Evolutionary conservation across 2,888 invertebrate genomes (phyloP).

Genomic region (Ornithoptera alexandrae): DNA sequence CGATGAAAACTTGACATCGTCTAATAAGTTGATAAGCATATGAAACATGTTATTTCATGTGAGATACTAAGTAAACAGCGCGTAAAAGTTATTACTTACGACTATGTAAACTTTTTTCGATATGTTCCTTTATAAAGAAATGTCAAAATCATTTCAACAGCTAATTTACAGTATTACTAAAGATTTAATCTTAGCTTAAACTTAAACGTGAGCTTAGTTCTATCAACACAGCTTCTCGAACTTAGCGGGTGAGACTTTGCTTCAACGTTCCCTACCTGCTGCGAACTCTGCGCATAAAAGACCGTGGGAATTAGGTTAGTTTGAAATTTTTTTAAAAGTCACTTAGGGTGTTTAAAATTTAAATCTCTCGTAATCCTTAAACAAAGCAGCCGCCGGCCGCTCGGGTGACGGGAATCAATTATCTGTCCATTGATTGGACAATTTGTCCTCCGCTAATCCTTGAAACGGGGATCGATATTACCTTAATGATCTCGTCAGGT

Average conservation of each 20-base stretch:
- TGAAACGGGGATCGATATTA: constrained; percentile 59
- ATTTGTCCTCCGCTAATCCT: constrained; percentile 79
- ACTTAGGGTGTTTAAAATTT: constrained; percentile 26
- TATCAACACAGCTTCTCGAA: constrained; percentile 9
- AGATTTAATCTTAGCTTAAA: constrained; percentile 15
- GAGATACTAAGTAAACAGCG: too few relatives aligned
- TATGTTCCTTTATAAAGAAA: too few relatives aligned
- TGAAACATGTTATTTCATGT: too few relatives aligned
- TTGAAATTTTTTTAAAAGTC: constrained; percentile 17
- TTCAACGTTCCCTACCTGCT: not conserved
- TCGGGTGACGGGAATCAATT: constrained; percentile 77
- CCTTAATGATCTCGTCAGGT: constrained; percentile 72
- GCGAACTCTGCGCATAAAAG: not conserved
- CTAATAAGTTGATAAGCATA: too few relatives aligned
- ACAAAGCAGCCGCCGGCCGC: constrained; percentile 47
- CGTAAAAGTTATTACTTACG: too few relatives aligned
- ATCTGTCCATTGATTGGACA: constrained; percentile 79
- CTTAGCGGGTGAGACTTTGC: constrained; percentile 11
- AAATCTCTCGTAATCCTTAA: constrained; percentile 32
- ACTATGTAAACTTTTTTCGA: too few relatives aligned
- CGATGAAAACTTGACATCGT: too few relatives aligned
- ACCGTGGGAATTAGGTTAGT: constrained; percentile 15
- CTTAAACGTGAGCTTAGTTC: not conserved
- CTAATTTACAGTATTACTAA: not conserved
- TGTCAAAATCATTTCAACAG: too few relatives aligned